Evolutionary conservation across 2,888 invertebrate genomes (phyloP).

Genomic region (Oeneis ivallda): DNA sequence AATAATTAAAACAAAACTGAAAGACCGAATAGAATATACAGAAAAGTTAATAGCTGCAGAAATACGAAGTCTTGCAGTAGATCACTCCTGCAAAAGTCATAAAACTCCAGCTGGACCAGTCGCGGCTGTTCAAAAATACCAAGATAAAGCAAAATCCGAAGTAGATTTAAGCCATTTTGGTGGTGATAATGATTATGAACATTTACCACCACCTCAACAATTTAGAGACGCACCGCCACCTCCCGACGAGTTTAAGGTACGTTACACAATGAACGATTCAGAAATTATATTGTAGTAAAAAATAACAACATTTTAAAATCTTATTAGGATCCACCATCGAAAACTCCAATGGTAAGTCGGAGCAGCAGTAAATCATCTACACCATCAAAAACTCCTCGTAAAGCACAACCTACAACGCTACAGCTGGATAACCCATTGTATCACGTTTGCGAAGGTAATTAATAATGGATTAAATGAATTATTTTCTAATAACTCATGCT

Average conservation of each 20-base stretch:
- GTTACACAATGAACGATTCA: background rate
- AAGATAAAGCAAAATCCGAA: conserved; percentile 82
- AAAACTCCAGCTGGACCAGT: conserved; percentile 54
- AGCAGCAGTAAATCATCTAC: conserved; percentile 76
- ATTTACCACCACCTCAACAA: conserved; percentile 91
- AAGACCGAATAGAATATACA: conserved; percentile 75
- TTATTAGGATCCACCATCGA: conserved; percentile 70
- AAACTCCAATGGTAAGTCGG: conserved; percentile 70
- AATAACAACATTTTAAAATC: background rate
- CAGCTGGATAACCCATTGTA: conserved; percentile 88
- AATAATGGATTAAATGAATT: conserved; percentile 46
- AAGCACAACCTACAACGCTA: conserved; percentile 62
- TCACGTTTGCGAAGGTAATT: conserved; percentile 88
- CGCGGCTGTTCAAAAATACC: conserved; percentile 60
- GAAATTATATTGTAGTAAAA: conserved; percentile 3
- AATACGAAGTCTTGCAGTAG: conserved; percentile 70
- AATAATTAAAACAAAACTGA: conserved; percentile 62
- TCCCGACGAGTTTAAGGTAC: conserved; percentile 85
- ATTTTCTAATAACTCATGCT: conserved; percentile 43
- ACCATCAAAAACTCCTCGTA: conserved; percentile 68
- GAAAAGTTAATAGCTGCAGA: conserved; percentile 76
- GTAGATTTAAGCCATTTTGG: conserved; percentile 79
- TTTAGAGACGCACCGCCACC: conserved; percentile 91
- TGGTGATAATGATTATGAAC: conserved; percentile 85
- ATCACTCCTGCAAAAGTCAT: conserved; percentile 66